Base-by-base conservation (phyloP, 2,888 invertebrate genomes). In the Embidobia sp. region DNA sequence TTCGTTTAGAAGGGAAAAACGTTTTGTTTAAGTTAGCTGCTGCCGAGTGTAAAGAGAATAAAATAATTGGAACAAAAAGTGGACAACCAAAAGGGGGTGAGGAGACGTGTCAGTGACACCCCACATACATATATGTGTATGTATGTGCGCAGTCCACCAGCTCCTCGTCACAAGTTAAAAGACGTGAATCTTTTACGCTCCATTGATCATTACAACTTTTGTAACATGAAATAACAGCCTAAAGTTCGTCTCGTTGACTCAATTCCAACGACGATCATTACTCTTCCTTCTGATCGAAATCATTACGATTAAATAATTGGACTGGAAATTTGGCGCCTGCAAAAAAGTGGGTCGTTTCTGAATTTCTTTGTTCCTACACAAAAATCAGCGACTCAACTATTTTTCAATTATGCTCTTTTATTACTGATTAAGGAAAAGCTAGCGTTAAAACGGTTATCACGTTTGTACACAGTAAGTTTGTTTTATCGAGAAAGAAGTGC, bases 131-230 rank as follows among this genome's bases (percentile, higher is more conserved):
- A 40, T 64, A 19, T 10, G 31, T 29, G 35, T 49, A 64, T 48
- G 70, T 55, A 67, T 55, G 27, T 15, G 55, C 8, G 33, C 33
- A 5, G 19, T 31, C 13, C 26, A 33, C 40, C 51, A 61, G 16
- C 72, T 51, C 55, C 51, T 77, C 51, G 53, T 74, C 74, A 53
- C 66, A 44, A n/a, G 22, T 64, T 70, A 75, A 67, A 70, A 70
- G 57, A 40, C 46, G 18, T 29, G 4, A 13, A 53, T 69, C 55
- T 57, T 48, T 70, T 35, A 35, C 15, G 18, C 13, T 55, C 4
- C 37, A 55, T 27, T 49, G 42, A 53, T 55, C 31, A 40, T 46
- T 57, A 63, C 49, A 48, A 46, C 31, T 55, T 57, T 72, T 61
- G 19, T 46, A 53, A 61, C 48, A 22, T 49, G 57, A 59, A 33